Evolutionary conservation across 2,888 invertebrate genomes (phyloP), one percentile per base, ranked within the genome.

Genomic region (Agrotis segetum): DNA sequence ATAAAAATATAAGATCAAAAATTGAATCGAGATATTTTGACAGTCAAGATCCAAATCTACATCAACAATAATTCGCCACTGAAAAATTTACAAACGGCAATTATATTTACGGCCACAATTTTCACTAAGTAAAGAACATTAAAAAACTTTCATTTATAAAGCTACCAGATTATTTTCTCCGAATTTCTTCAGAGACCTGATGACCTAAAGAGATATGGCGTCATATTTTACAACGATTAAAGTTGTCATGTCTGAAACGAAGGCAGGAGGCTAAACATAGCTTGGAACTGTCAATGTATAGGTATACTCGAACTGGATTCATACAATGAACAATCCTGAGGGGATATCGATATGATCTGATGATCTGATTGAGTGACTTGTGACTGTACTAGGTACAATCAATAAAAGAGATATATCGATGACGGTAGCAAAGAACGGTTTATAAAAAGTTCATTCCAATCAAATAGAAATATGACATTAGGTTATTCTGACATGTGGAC

Each of bases 201-300:
- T 77, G 67, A 40, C 78, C 78, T 14, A 63, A 19, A 65, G 7
- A 53, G 77, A 77, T 78, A 78, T 16, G 2, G 2, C 29, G 6
- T 72, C 63, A 55, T 77, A 71, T 64, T 77, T 77, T 56, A 77
- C 63, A 60, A 56, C 55, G 46, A 71, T 77, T 77, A 47, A 64
- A 77, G 40, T 61, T 76, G 77, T 77, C 66, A 77, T 71, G 58
- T 63, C 58, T 66, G 62, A 66, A 77, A 62, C 24, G 49, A 24
- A 67, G 9, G 44, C 59, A 56, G 19, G 55, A 60, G 34, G 2
- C 60, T 77, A 72, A 72, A 77, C 67, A 65, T 19, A 61, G 55
- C 17, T 14, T 64, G 55, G 19, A 55, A 64, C 47, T 67, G 52
- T 61, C 67, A 34, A 67, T 72, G 56, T 65, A 64, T 72, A 64